Evolutionary conservation across 2,888 invertebrate species (phyloP), one percentile per base, ranked within the genome.

Genomic region (Stegophylla sp.): DNA sequence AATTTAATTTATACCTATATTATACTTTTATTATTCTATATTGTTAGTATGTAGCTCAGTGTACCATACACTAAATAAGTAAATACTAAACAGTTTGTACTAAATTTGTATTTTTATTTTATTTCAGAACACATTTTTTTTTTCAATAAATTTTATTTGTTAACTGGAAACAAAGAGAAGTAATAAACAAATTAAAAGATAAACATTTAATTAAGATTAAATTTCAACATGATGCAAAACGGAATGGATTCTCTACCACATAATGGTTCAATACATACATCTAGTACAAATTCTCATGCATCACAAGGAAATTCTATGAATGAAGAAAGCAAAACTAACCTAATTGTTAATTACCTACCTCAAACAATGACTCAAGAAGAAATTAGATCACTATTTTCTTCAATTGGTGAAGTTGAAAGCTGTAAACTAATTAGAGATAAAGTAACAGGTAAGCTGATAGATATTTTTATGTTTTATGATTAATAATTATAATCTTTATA

Each of bases 341-440:
- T 99, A 85, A 99, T 99, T 88, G 98, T 99, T 86, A 99, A 99
- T 90, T 99, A 99, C 88, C 91, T 99, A 88, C 99, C 99, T 83
- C 99, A 99, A 90, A 97, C 95, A 85, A 99, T 99, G 99, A 97
- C 97, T 82, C 98, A 99, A 89, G 98, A 98, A 88, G 98, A 98
- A 88, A 98, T 99, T 84, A 91, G 98, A 83, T 96, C 97, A 82
- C 90, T 99, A 79, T 99, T 99, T 89, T 95, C 97, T 81, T 96
- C 96, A 87, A 97, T 99, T 86, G 99, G 99, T 82, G 98, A 98
- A 87, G 97, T 99, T 83, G 99, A 99, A 88, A 97, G 96, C 85
- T 99, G 99, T 89, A 99, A 99, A 89, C 91, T 99, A 86, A 98
- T 99, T 86, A 90, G 98, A 84, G 99, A 99, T 89, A 99, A 99